Evolutionary conservation across 1,140 invertebrate species (phyloP).

Genomic region (Pomacea maculata): DNA sequence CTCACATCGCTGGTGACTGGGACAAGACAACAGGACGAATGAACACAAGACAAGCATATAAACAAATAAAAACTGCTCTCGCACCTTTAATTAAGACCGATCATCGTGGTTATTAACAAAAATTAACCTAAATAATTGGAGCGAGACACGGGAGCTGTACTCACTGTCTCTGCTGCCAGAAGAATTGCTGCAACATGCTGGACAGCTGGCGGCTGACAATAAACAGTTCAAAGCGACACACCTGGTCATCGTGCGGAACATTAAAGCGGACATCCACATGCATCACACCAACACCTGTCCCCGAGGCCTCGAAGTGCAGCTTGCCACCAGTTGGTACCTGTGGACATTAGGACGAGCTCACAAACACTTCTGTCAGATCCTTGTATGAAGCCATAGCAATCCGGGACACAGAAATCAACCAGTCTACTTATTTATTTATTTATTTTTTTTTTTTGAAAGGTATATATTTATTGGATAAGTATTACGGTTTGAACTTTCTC

Average conservation of each 20-base stretch:
- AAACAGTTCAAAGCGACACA: conserved; percentile 50
- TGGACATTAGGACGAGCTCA: too few species aligned
- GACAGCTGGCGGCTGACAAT: conserved; percentile 32
- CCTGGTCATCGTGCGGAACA: conserved; percentile 47
- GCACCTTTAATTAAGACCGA: too few species aligned
- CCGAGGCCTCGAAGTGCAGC: conserved; percentile 55
- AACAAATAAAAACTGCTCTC: too few species aligned
- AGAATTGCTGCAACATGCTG: conserved; percentile 35
- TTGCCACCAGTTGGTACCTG: conserved; percentile 54
- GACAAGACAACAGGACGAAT: neutral
- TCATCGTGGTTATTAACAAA: neutral
- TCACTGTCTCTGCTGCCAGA: conserved; percentile 22
- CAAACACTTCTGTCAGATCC: too few species aligned
- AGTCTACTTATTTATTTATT: too few species aligned
- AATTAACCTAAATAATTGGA: neutral
- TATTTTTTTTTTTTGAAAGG: too few species aligned
- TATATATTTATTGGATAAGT: too few species aligned
- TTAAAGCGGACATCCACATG: conserved; percentile 61
- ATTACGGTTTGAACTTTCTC: too few species aligned
- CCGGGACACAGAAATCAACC: too few species aligned
- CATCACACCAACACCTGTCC: conserved; percentile 60
- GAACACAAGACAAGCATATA: too few species aligned
- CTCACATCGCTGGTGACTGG: conserved; percentile 24
- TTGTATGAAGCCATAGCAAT: too few species aligned
- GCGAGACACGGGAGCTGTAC: neutral